Conservation (phyloP, 2,113 vertebrate species). For the Taxidea taxus region DNA sequence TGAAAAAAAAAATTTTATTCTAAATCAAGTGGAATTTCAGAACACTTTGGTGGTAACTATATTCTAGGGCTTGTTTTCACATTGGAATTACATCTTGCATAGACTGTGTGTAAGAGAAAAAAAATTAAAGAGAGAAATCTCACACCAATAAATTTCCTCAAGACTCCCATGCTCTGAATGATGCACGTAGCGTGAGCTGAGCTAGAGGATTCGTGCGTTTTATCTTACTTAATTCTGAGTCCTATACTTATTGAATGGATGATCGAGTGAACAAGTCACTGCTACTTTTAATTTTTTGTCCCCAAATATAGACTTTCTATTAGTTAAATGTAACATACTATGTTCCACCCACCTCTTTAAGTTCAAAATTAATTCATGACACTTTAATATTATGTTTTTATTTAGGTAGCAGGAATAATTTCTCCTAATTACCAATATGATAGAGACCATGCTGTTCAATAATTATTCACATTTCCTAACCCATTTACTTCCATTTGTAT, state of each 20-base stretch:
- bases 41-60: background rate
- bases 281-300: background rate
- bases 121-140: background rate
- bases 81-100: background rate
- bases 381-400: background rate
- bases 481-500: background rate
- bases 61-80: background rate
- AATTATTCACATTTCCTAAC: background rate
- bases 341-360: background rate
- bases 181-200: background rate
- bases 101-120: background rate
- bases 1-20: background rate
- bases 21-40: background rate
- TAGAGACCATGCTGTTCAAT: background rate
- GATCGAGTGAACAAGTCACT: background rate
- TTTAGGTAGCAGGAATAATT: background rate
- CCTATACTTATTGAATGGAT: background rate
- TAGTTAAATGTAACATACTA: background rate
- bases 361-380: background rate
- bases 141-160: background rate
- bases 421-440: background rate
- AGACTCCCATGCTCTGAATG: background rate
- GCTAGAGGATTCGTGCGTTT: background rate
- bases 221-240: background rate
- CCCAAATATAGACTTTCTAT: background rate